A percentile compares a stretch with the other conserved stretches of the same genome.
Evolutionary conservation across 2,888 invertebrate species (phyloP).

Genomic region (Troides helena): DNA sequence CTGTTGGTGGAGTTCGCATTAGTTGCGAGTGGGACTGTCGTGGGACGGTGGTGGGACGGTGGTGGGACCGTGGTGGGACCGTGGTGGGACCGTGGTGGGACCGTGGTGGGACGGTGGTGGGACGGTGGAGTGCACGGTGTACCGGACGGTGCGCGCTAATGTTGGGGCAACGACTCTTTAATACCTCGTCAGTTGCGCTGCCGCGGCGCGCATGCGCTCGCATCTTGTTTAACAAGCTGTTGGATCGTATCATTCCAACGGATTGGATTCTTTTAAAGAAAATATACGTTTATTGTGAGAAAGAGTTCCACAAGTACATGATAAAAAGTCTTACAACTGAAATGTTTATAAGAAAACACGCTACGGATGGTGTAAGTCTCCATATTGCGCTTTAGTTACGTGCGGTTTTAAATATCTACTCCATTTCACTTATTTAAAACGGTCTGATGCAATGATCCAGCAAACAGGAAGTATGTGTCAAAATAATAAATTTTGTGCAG

Average conservation of each 20-base stretch:
- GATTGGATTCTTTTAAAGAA: no score
- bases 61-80: constrained; percentile 21
- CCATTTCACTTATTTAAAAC: no score
- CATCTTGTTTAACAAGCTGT: constrained; percentile 2
- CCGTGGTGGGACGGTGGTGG: constrained; percentile 32
- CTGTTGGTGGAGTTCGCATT: constrained; percentile 16
- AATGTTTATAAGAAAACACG: no score
- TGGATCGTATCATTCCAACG: background rate
- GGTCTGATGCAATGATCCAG: background rate
- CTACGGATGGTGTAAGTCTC: no score
- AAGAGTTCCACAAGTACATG: no score
- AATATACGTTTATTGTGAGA: no score
- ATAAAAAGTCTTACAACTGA: no score
- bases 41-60: constrained; percentile 31
- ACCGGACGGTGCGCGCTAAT: constrained; percentile 35
- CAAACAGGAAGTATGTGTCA: constrained; percentile 13
- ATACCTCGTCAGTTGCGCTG: constrained; percentile 29
- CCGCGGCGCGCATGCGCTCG: constrained; percentile 1
- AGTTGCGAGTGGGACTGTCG: background rate
- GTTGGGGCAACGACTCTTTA: constrained; percentile 40
- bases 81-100: constrained; percentile 27
- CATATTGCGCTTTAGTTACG: no score
- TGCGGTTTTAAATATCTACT: no score
- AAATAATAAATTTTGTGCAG: constrained; percentile 19
- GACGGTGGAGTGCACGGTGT: constrained; percentile 41